Evolutionary conservation across 2,888 invertebrate genomes (phyloP).

Genomic region (Cordilura impudica): DNA sequence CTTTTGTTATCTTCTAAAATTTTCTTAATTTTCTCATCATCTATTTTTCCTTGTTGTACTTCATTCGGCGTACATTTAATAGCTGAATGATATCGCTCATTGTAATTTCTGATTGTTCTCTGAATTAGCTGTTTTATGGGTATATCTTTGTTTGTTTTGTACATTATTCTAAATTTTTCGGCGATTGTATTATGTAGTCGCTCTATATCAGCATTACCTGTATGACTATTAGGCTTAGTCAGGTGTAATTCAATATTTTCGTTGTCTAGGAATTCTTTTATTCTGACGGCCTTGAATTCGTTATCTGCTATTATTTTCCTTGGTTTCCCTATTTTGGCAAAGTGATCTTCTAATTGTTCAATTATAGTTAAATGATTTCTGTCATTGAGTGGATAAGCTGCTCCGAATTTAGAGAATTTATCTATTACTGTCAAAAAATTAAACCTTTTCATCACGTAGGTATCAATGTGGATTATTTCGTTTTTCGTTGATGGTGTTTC

Average conservation of each 20-base stretch:
- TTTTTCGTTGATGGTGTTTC: constrained; percentile 56
- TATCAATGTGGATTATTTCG: constrained; percentile 56
- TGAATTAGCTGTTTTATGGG: constrained; percentile 45
- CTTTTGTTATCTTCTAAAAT: constrained; percentile 36
- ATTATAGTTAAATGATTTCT: too few relatives aligned
- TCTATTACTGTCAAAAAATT: constrained; percentile 53
- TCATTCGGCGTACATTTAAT: constrained; percentile 23
- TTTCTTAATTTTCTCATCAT: constrained; percentile 8
- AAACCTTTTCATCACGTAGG: constrained; percentile 38
- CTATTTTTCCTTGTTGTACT: background rate
- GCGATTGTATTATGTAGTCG: constrained; percentile 50
- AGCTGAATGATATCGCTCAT: constrained; percentile 21
- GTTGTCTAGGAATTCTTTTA: constrained; percentile 51
- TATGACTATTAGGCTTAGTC: constrained; percentile 61
- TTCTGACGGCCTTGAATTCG: too few relatives aligned
- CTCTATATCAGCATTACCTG: constrained; percentile 60
- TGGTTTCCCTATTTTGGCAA: constrained; percentile 53
- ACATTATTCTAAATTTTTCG: constrained; percentile 54
- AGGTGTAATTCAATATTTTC: constrained; percentile 57
- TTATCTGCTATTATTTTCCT: constrained; percentile 52
- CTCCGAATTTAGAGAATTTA: constrained; percentile 57
- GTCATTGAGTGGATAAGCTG: constrained; percentile 34
- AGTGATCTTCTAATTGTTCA: constrained; percentile 40
- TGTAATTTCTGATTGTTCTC: constrained; percentile 37
- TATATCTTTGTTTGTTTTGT: constrained; percentile 40